phyloP scores from a whole-genome alignment of 2,113 vertebrate genomes.

The Silurus meridionalis region DNA sequence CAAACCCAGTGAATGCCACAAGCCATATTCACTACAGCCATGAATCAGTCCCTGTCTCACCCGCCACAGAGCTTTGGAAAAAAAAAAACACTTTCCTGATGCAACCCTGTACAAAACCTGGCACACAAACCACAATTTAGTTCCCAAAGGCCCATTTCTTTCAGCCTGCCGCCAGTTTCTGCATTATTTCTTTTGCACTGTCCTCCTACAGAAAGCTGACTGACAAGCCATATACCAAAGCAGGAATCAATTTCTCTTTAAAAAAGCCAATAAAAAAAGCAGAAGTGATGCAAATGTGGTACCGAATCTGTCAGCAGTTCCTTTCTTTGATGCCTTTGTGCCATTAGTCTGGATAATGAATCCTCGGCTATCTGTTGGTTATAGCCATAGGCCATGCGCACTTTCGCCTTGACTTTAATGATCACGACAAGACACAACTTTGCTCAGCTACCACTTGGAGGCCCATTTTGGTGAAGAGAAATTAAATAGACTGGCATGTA shows the following conservation, averaged over 20 bases:
- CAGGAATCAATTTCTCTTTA: conserved; percentile 16
- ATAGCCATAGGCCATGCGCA: conserved; percentile 11
- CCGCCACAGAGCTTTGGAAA: background rate
- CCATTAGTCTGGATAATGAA: conserved; percentile 44
- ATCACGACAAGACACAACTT: conserved; percentile 11
- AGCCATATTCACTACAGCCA: background rate
- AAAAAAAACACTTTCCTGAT: conserved; percentile 23
- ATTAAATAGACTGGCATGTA: background rate
- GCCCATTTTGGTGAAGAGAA: background rate
- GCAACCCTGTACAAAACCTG: conserved; percentile 25
- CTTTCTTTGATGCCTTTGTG: conserved; percentile 4
- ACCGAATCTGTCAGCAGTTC: conserved; percentile 5
- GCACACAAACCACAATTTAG: conserved; percentile 3
- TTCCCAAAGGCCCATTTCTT: conserved; percentile 12
- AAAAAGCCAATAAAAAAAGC: background rate
- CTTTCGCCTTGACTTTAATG: conserved; percentile 33
- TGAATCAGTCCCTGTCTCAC: background rate
- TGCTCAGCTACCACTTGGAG: background rate
- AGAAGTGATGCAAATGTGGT: background rate
- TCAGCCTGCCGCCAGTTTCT: background rate
- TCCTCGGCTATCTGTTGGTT: conserved; percentile 17
- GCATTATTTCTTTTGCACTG: background rate
- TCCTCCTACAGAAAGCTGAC: conserved; percentile 14
- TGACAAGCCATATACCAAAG: conserved; percentile 20
- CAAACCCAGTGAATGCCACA: background rate